phyloP scores from a whole-genome alignment of 2,113 vertebrate species.

The Pituophis catenifer region DNA sequence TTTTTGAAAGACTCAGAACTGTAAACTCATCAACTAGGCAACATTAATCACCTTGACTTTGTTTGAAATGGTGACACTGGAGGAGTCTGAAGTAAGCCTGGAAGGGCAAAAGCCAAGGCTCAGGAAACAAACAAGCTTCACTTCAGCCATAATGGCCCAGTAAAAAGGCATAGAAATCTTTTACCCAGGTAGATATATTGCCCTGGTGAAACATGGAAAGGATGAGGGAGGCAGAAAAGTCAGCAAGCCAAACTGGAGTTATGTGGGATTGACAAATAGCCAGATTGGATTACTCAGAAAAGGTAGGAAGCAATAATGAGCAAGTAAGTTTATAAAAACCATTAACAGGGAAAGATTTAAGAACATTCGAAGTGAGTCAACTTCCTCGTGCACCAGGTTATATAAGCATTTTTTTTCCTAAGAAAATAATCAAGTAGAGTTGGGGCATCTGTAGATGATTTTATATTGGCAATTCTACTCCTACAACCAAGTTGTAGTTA shows the following conservation, averaged over 20 bases:
- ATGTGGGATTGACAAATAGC: not conserved
- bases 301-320: not conserved
- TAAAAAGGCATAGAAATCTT: not conserved
- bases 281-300: not conserved
- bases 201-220: not conserved
- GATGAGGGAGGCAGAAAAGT: not conserved
- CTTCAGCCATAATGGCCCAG: not conserved
- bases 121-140: constrained; percentile 9
- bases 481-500: not conserved
- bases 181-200: not conserved
- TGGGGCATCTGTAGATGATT: not conserved
- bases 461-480: not conserved
- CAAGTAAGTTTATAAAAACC: not conserved
- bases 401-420: not conserved
- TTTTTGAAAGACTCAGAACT: constrained; percentile 50
- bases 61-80: constrained; percentile 42
- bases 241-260: not conserved
- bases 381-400: not conserved
- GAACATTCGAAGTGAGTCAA: not conserved
- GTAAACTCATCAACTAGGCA: constrained; percentile 47
- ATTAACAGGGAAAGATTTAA: not conserved
- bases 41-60: constrained; percentile 44
- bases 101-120: not conserved
- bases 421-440: not conserved
- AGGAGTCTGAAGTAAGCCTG: not conserved